phyloP scores from a whole-genome alignment of 2,113 vertebrate genomes.

The Heteronetta atricapilla region DNA sequence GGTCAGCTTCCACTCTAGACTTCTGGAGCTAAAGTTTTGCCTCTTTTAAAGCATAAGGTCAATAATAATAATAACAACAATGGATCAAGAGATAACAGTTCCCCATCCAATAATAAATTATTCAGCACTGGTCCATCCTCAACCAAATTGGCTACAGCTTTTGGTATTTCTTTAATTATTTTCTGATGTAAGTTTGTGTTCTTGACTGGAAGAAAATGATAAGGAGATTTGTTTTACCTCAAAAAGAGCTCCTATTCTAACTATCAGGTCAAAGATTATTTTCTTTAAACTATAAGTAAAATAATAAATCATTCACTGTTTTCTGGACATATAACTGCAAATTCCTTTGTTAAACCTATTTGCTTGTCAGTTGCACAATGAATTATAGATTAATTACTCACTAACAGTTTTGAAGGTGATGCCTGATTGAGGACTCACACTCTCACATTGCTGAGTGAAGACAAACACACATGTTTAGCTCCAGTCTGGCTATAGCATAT shows the following conservation, averaged over 20 bases:
- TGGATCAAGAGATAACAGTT: neutral
- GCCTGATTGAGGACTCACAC: conserved; percentile 35
- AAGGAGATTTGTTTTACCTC: conserved; percentile 28
- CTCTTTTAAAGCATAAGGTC: conserved; percentile 9
- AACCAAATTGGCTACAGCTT: neutral
- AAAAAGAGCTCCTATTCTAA: conserved; percentile 11
- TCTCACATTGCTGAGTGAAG: conserved; percentile 24
- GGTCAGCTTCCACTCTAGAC: neutral
- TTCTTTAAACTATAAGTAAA: conserved; percentile 38
- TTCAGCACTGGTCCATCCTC: neutral
- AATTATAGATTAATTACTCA: conserved; percentile 66
- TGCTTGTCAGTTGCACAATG: conserved; percentile 30
- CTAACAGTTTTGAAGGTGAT: conserved; percentile 15
- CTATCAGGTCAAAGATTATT: conserved; percentile 37
- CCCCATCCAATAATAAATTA: conserved; percentile 19
- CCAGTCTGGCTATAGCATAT: conserved; percentile 45
- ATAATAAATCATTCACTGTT: conserved; percentile 57
- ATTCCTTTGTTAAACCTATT: conserved; percentile 47
- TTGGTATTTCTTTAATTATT: conserved; percentile 46
- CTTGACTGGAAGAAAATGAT: conserved; percentile 14
- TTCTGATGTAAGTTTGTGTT: neutral
- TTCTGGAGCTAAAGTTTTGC: neutral
- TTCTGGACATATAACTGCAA: conserved; percentile 27
- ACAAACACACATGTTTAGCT: conserved; percentile 29
- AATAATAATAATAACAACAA: conserved; percentile 22